A percentile compares a stretch with the other conserved stretches of the same genome.
Evolutionary conservation across 2,797 vertebrate genomes (phyloP).

Genomic region (Triplophysa bombifrons): DNA sequence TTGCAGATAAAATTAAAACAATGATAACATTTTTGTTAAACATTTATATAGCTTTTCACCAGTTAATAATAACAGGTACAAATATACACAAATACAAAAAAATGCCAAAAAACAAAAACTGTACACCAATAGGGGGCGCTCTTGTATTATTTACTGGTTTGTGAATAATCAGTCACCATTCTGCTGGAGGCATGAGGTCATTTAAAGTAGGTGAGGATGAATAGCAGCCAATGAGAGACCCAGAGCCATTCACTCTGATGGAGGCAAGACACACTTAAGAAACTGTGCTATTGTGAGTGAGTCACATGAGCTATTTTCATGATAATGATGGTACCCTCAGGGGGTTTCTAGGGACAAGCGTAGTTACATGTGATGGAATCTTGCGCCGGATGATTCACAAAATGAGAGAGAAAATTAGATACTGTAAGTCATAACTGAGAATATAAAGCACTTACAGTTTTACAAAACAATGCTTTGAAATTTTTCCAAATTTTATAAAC

Average conservation of each 20-base stretch:
- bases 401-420: background rate
- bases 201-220: conserved; percentile 41
- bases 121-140: conserved; percentile 25
- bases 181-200: conserved; percentile 25
- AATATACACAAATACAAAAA: background rate
- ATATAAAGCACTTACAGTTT: background rate
- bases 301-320: conserved; percentile 23
- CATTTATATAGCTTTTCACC: background rate
- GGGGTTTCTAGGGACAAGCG: background rate
- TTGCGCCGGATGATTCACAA: conserved; percentile 3
- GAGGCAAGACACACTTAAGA: conserved; percentile 39
- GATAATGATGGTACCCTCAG: conserved; percentile 20
- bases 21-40: background rate
- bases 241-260: conserved; percentile 21
- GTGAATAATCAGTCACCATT: conserved; percentile 17
- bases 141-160: background rate
- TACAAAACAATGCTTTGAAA: background rate
- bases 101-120: background rate
- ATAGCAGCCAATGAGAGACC: conserved; percentile 37
- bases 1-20: background rate
- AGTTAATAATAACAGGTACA: background rate
- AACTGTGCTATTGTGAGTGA: conserved; percentile 36
- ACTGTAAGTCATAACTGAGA: background rate
- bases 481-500: background rate
- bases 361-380: background rate